A percentile compares a stretch with the other conserved stretches of the same genome.
Conservation (phyloP, 1,140 invertebrate genomes). For the Dermatophagoides farinae region DNA sequence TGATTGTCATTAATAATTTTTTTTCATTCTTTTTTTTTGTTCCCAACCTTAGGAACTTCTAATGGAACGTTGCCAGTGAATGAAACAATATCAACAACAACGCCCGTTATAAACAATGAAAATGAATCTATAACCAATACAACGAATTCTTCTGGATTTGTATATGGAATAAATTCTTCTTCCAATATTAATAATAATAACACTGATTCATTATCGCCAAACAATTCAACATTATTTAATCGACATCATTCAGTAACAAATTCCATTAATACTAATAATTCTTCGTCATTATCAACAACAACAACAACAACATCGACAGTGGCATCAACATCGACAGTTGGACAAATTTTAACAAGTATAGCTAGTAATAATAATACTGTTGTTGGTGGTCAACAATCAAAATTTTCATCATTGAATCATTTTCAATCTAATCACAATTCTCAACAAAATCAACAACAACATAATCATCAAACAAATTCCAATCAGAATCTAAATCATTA, state of each 20-base stretch:
- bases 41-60: neutral
- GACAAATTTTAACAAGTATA: neutral
- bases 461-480: slow-evolving; percentile 18
- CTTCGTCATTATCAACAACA: slow-evolving; percentile 2
- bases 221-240: no score
- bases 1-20: neutral
- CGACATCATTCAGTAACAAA: no score
- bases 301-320: slow-evolving; percentile 10
- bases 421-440: slow-evolving; percentile 18
- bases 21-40: neutral
- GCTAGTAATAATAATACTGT: neutral
- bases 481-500: no score
- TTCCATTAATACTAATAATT: no score
- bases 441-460: slow-evolving; percentile 16
- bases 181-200: no score
- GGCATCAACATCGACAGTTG: slow-evolving; percentile 6
- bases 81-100: neutral
- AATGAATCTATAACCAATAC: no score
- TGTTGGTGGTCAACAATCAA: slow-evolving; percentile 13
- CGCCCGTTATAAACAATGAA: neutral
- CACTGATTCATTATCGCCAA: no score
- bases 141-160: neutral
- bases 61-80: neutral
- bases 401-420: slow-evolving; percentile 17
- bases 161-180: no score